Conservation (phyloP, 2,113 vertebrate genomes). For the Oxyruncus cristatus region DNA sequence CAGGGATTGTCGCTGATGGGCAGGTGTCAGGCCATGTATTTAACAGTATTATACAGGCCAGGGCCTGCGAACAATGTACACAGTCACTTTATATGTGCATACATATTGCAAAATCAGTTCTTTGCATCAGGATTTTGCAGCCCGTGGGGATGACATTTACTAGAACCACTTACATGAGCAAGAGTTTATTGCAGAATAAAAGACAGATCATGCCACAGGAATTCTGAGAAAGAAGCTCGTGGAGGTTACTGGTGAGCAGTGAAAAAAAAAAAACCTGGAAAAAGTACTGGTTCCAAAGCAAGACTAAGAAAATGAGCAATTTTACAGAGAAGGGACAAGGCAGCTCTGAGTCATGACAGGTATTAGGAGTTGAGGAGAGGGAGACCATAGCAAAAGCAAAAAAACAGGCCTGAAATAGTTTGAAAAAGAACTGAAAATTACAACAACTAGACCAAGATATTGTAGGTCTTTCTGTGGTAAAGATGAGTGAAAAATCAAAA, state of each 20-base stretch:
- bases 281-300: neutral
- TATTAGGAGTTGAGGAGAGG: neutral
- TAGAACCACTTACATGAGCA: constrained; percentile 38
- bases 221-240: neutral
- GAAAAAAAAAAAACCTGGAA: neutral
- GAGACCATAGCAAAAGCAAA: neutral
- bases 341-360: neutral
- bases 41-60: neutral
- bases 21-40: neutral
- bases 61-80: neutral
- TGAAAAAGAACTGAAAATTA: neutral
- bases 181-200: constrained; percentile 12
- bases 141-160: constrained; percentile 19
- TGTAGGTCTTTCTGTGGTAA: neutral
- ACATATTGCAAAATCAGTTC: constrained; percentile 9
- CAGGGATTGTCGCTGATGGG: neutral
- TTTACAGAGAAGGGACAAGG: neutral
- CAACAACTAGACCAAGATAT: neutral
- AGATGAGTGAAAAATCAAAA: neutral
- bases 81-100: neutral
- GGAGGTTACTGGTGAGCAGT: neutral
- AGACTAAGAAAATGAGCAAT: neutral
- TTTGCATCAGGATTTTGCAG: neutral
- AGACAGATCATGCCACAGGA: neutral
- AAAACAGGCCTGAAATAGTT: neutral